phyloP scores from a whole-genome alignment of 1,140 invertebrate genomes.

The Drosophila obscura region DNA sequence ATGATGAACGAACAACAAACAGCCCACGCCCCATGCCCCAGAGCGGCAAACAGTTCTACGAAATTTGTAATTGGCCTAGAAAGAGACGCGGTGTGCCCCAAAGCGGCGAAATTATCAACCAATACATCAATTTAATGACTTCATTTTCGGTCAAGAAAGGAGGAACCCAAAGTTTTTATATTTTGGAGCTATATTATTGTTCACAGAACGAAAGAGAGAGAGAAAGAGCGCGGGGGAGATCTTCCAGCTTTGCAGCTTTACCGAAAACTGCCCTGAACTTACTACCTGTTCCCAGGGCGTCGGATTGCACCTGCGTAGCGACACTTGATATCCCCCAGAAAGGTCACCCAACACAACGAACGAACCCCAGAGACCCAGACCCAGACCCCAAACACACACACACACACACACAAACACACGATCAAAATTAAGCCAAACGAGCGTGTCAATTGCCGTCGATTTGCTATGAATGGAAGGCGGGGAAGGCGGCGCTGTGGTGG shows the following conservation, averaged over 20 bases:
- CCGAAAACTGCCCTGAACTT: constrained; percentile 6
- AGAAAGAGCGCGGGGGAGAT: not conserved
- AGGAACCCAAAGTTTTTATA: constrained; percentile 4
- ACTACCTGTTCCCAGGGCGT: constrained; percentile 68
- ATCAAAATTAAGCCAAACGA: constrained; percentile 48
- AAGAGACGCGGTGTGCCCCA: constrained; percentile 55
- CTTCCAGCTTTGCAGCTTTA: constrained; percentile 34
- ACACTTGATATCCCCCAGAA: constrained; percentile 59
- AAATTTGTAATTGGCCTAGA: constrained; percentile 70
- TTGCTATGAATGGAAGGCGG: constrained; percentile 12
- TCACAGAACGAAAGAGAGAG: not conserved
- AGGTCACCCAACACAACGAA: constrained; percentile 28
- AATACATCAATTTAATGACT: constrained; percentile 81
- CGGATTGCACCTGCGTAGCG: constrained; percentile 59
- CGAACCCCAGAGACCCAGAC: not conserved
- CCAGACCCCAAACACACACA: constrained; percentile 16
- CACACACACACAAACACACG: not conserved
- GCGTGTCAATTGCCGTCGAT: constrained; percentile 50
- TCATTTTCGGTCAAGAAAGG: constrained; percentile 54
- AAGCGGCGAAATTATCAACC: constrained; percentile 62
- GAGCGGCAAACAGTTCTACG: constrained; percentile 49
- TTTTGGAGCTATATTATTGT: constrained; percentile 1
- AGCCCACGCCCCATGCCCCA: constrained; percentile 12
- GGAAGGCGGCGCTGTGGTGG: not conserved
- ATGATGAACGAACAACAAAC: constrained; percentile 33